phyloP scores from a whole-genome alignment of 2,797 vertebrate species.

The Argya squamiceps region DNA sequence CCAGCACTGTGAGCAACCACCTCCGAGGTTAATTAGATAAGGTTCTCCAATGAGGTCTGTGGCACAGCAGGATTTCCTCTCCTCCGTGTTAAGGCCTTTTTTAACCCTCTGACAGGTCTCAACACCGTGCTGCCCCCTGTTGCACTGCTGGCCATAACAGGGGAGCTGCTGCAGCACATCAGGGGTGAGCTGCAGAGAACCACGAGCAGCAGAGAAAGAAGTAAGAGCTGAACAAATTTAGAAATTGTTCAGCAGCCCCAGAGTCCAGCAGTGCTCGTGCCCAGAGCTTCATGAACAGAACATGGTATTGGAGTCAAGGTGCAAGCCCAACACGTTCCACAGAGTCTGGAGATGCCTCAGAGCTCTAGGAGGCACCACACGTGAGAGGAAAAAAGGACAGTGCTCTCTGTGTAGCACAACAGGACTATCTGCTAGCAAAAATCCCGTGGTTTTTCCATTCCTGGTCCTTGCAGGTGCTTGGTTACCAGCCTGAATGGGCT shows the following conservation, averaged over 20 bases:
- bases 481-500: background rate
- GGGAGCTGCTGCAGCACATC: background rate
- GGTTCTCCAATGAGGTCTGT: background rate
- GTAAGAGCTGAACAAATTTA: background rate
- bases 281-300: background rate
- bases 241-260: background rate
- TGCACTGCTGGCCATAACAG: accelerated
- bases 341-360: background rate
- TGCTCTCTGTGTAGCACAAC: background rate
- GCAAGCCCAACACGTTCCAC: background rate
- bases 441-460: background rate
- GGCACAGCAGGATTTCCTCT: background rate
- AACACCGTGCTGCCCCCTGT: accelerated
- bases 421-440: background rate
- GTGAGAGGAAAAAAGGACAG: background rate
- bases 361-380: background rate
- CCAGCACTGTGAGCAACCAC: accelerated
- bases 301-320: background rate
- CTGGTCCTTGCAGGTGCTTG: background rate
- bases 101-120: background rate
- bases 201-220: background rate
- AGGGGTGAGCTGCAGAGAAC: background rate
- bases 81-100: background rate
- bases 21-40: background rate
- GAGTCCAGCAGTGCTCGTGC: background rate